Conservation (phyloP, 2,888 invertebrate species). For the Diadegma fenestrale region DNA sequence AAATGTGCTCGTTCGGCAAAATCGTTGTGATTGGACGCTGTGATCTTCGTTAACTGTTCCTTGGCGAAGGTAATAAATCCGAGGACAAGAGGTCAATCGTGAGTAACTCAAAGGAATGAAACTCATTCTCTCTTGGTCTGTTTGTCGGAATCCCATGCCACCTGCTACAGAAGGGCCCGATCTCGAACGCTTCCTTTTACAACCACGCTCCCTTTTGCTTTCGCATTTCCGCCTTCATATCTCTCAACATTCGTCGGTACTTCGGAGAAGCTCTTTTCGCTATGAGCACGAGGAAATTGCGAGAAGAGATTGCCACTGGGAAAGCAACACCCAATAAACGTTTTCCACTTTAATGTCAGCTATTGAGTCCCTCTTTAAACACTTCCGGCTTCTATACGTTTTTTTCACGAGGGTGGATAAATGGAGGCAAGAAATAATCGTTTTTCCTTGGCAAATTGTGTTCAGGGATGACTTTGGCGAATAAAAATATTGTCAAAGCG, state of each 20-base stretch:
- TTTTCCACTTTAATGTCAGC: conserved; percentile 40
- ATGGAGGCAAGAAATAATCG: neutral
- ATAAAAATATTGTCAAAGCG: neutral
- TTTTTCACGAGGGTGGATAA: neutral
- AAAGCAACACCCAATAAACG: conserved; percentile 37
- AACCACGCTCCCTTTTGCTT: neutral
- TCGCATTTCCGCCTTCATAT: conserved; percentile 22
- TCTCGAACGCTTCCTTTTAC: neutral
- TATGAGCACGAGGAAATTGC: conserved; percentile 39
- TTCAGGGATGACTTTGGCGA: neutral
- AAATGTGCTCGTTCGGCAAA: neutral
- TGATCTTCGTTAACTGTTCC: conserved; percentile 33
- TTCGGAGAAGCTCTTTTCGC: conserved; percentile 47
- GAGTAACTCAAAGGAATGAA: conserved; percentile 49
- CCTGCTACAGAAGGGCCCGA: neutral
- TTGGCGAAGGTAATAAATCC: conserved; percentile 42
- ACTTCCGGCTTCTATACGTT: conserved; percentile 67
- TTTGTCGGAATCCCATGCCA: neutral
- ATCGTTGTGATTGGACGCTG: neutral
- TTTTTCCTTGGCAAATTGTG: neutral
- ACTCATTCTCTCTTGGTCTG: conserved; percentile 20
- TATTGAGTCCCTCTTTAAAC: conserved; percentile 65
- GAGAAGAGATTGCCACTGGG: conserved; percentile 17
- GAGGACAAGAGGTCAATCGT: conserved; percentile 56
- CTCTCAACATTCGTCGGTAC: conserved; percentile 19